Evolutionary conservation across 37 sponge, comb jelly and placozoan species (phyloP).

Genomic region (Spongilla lacustris): DNA sequence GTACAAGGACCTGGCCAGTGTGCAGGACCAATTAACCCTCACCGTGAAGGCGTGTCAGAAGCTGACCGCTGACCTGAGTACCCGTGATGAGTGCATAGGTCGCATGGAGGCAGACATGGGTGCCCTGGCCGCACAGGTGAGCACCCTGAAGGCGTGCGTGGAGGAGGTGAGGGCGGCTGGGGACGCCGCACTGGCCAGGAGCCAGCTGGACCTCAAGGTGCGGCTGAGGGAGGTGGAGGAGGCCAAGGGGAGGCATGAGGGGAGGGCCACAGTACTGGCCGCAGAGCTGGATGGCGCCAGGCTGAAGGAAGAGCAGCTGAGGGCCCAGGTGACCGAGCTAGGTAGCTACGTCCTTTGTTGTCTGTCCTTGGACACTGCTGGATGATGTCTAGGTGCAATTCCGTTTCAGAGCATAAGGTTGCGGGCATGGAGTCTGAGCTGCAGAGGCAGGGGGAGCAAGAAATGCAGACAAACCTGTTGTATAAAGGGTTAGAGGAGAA

Average conservation of each 20-base stretch:
- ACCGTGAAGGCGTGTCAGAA: neutral
- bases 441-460: neutral
- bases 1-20: neutral
- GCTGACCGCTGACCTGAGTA: neutral
- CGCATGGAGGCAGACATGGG: neutral
- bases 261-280: neutral
- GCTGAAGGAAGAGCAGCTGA: neutral
- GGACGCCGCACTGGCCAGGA: slow-evolving; percentile 7
- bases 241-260: neutral
- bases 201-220: neutral
- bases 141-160: neutral
- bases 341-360: slow-evolving; percentile 6
- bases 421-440: slow-evolving; percentile 18
- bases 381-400: neutral
- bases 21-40: neutral
- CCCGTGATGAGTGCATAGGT: neutral
- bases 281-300: neutral
- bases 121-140: neutral
- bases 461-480: neutral
- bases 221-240: slow-evolving; percentile 4
- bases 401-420: neutral
- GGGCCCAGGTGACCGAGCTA: neutral
- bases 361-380: neutral
- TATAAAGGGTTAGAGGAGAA: neutral
- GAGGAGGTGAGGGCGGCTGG: neutral